phyloP scores from a whole-genome alignment of 2,113 vertebrate species.

The Scopus umbretta region DNA sequence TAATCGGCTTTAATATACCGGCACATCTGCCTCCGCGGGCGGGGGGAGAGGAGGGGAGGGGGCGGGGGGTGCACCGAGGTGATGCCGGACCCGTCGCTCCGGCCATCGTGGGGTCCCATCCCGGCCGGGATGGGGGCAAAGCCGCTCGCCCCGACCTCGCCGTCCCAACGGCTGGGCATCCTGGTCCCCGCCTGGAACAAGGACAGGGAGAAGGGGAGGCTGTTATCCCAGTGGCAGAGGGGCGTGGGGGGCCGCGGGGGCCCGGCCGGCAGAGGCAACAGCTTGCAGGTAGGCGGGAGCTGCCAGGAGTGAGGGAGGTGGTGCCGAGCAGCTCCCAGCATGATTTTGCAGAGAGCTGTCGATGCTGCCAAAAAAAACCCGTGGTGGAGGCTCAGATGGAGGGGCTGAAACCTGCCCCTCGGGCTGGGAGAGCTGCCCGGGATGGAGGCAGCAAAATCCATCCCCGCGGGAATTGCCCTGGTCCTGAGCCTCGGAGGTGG shows the following conservation, averaged over 20 bases:
- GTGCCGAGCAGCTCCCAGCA: background rate
- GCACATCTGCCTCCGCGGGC: background rate
- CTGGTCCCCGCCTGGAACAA: accelerated
- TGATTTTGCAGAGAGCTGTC: background rate
- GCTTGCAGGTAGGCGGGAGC: background rate
- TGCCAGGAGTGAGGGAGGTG: background rate
- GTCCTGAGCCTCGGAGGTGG: background rate
- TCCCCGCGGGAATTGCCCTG: background rate
- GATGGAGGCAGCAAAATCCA: background rate
- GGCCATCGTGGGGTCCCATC: background rate
- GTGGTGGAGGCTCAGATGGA: background rate
- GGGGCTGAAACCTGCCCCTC: background rate
- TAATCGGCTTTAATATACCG: background rate
- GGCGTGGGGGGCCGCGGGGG: background rate
- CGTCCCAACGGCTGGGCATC: background rate
- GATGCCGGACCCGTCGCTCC: background rate
- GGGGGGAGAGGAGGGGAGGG: background rate
- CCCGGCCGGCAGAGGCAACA: background rate
- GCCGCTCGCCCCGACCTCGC: accelerated
- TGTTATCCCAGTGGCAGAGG: background rate
- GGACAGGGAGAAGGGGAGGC: background rate
- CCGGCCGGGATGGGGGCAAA: accelerated
- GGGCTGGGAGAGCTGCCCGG: background rate
- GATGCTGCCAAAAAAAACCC: background rate
- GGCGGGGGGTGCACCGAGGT: background rate